Evolutionary conservation across 1,140 invertebrate genomes (phyloP).

Genomic region (Sinella curviseta): DNA sequence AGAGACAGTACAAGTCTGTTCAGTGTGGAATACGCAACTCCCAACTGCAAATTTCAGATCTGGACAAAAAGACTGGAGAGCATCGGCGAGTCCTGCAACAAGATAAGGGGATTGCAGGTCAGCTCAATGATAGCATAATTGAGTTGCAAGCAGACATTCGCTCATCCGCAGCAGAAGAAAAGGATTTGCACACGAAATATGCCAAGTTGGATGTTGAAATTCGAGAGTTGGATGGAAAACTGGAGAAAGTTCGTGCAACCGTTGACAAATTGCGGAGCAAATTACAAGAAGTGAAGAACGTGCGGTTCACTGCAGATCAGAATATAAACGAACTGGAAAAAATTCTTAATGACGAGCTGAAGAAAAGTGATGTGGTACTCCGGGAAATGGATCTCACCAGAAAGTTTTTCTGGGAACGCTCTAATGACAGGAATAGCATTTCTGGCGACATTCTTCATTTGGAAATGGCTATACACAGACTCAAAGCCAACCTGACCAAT

Average conservation of each 20-base stretch:
- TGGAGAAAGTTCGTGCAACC: not conserved
- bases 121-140: not conserved
- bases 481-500: not conserved
- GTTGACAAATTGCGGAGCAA: not conserved
- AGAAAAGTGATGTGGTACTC: not conserved
- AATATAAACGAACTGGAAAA: not conserved
- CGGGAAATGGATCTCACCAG: not conserved
- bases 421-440: conserved; percentile 18
- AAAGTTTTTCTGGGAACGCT: conserved; percentile 27
- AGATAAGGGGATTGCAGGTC: not conserved
- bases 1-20: not conserved
- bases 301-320: not conserved
- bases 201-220: not conserved
- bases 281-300: not conserved
- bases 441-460: not conserved
- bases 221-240: not conserved
- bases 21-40: not conserved
- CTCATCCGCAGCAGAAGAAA: not conserved
- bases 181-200: not conserved
- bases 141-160: not conserved
- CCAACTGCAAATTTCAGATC: not conserved
- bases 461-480: conserved; percentile 14
- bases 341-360: not conserved
- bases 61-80: not conserved
- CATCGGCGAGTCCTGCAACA: not conserved